These are phyloP conservation scores for Bergia sp. DNA, from an alignment of 92 coral and sea anemone genomes.

Conservation along the genomic window DNA sequence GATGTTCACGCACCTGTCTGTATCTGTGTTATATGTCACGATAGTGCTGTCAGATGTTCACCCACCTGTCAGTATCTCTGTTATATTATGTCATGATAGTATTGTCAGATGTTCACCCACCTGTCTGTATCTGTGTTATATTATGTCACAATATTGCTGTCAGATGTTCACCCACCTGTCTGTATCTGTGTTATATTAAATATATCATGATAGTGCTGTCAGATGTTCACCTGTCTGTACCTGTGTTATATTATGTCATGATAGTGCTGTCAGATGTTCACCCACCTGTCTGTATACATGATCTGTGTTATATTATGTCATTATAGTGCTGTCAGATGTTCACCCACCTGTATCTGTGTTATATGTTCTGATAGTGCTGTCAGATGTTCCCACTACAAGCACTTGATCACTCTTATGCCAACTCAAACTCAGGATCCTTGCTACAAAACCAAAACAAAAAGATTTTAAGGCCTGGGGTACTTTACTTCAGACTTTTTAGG, in stretches of 20 bases:
- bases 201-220: no score
- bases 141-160: slow-evolving; percentile 82
- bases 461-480: no score
- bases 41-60: slow-evolving; percentile 93
- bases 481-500: no score
- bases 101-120: slow-evolving; percentile 12
- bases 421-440: slow-evolving; percentile 82
- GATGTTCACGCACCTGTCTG: slow-evolving; percentile 71
- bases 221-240: slow-evolving; percentile 51
- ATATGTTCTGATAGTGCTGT: slow-evolving; percentile 86
- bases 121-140: slow-evolving; percentile 73
- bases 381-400: slow-evolving; percentile 89
- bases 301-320: not conserved
- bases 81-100: no score
- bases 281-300: slow-evolving; percentile 48
- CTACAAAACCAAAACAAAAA: slow-evolving; percentile 39
- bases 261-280: slow-evolving; percentile 83
- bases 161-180: slow-evolving; percentile 74
- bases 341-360: slow-evolving; percentile 67
- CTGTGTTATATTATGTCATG: slow-evolving; percentile 61
- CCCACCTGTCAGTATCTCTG: slow-evolving; percentile 5
- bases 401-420: slow-evolving; percentile 83
- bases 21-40: slow-evolving; percentile 26
- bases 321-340: no score
- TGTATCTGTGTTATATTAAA: no score